Evolutionary conservation across 1,140 invertebrate species (phyloP), one percentile per base, ranked within the genome.

Genomic region (Calosoma granatense): DNA sequence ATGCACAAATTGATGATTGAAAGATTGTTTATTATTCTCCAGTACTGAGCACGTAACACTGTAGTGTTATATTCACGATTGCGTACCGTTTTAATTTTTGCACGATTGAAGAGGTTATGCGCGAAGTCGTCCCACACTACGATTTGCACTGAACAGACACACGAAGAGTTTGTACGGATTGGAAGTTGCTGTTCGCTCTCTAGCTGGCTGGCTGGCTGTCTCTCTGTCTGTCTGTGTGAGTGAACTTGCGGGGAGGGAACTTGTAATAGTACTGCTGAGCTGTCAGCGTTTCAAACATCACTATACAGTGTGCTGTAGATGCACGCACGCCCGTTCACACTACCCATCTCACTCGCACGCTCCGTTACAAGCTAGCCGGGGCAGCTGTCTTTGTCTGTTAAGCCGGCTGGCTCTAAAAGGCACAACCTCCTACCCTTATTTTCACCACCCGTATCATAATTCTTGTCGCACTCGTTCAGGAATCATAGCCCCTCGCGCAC

Each of bases 261-360:
- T 64, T 65, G 66, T 69, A 70, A 69, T 68, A 69, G 66, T 66
- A 65, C 69, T 68, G 67, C 64, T 64, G 68, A 66, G 63, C 70
- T 72, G 70, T 72, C 70, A 72, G 70, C 70, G 67, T 70, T 70
- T 70, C 70, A 68, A 70, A 70, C 67, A 69, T 72, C 69, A 70
- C 68, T 64, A 63, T 63, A 64, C 58, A 61, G 59, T 55, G 58
- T 56, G 58, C 17, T 4, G 2, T 58, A 62, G 58, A 65, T 67
- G 68, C 67, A 69, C 68, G 67, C 68, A 67, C 61, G 63, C 59
- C 60, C 59, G 60, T 60, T 51, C 43, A 12, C 59, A 36, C n/a
- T n/a, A 56, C 57, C 61, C 53, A 55, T 54, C 12, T 26, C 21
- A 20, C 26, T 26, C 22, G 39, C 52, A 52, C 22, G 51, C 39